Percentiles rank a stretch among this genome's conserved stretches.
Conservation (phyloP, 2,888 invertebrate genomes). For the Andrena fulva region DNA sequence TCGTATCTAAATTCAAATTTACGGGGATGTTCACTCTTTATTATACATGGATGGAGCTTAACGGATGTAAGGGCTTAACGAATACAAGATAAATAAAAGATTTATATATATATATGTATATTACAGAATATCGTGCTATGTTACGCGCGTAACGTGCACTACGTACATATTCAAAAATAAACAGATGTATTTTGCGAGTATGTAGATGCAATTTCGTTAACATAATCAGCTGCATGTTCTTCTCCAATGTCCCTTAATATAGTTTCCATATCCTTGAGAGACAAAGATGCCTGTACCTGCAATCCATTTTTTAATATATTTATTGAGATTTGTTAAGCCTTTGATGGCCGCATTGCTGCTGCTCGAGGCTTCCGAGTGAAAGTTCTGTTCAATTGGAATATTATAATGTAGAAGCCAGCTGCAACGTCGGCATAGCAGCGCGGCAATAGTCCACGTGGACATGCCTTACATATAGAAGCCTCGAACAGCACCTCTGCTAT, state of each 20-base stretch:
- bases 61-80: not conserved
- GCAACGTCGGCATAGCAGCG: no score
- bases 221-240: constrained; percentile 77
- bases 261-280: constrained; percentile 75
- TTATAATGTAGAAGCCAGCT: no score
- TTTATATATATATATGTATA: constrained; percentile 9
- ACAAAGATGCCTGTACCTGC: constrained; percentile 73
- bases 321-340: not conserved
- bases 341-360: no score
- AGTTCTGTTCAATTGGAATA: no score
- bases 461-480: no score
- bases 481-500: not conserved
- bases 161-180: not conserved
- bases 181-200: not conserved
- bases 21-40: not conserved
- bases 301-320: constrained; percentile 27
- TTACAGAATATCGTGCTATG: not conserved
- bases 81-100: not conserved
- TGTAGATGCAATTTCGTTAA: constrained; percentile 21
- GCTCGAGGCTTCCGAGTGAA: no score
- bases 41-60: not conserved
- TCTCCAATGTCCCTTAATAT: constrained; percentile 83
- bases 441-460: no score
- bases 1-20: not conserved
- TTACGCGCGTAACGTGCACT: not conserved